Evolutionary conservation across 1,140 invertebrate genomes (phyloP).

Genomic region (Eriocheir sinensis): DNA sequence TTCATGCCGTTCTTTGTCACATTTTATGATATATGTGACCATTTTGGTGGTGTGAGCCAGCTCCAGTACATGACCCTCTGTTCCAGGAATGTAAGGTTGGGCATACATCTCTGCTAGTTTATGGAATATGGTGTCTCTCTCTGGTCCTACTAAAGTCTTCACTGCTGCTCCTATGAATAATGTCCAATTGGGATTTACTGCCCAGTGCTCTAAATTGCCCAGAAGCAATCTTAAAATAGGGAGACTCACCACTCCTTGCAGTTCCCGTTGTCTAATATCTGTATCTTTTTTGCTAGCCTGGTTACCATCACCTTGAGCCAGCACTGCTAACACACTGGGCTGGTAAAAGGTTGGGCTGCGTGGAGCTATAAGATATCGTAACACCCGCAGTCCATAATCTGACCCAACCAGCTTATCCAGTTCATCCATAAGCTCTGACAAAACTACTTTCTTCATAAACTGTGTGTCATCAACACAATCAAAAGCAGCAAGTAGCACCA

Average conservation of each 20-base stretch:
- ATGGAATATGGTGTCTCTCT: conserved; percentile 56
- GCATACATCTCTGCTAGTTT: conserved; percentile 67
- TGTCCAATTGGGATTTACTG: conserved; percentile 77
- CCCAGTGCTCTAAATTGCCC: conserved; percentile 68
- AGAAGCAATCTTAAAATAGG: conserved; percentile 69
- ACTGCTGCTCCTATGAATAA: conserved; percentile 76
- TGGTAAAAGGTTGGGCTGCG: conserved; percentile 89
- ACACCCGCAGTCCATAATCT: conserved; percentile 85
- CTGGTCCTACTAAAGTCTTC: conserved; percentile 46
- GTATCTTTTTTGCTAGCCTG: conserved; percentile 89
- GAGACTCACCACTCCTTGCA: conserved; percentile 81
- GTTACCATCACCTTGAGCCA: conserved; percentile 88
- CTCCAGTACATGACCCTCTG: conserved; percentile 71
- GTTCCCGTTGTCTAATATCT: conserved; percentile 87
- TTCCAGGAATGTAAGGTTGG: conserved; percentile 66
- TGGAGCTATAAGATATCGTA: conserved; percentile 92
- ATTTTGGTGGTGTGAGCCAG: conserved; percentile 73
- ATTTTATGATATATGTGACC: conserved; percentile 75
- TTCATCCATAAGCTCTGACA: conserved; percentile 87
- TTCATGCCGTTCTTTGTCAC: conserved; percentile 70
- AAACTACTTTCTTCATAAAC: conserved; percentile 90
- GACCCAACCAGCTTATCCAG: conserved; percentile 87
- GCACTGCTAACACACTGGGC: conserved; percentile 86
- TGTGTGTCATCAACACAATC: conserved; percentile 97
- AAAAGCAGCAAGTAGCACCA: conserved; percentile 91